These are phyloP conservation scores for Neodon shergylaensis DNA, from an alignment of 2,113 vertebrate species.

Conservation along the genomic window DNA sequence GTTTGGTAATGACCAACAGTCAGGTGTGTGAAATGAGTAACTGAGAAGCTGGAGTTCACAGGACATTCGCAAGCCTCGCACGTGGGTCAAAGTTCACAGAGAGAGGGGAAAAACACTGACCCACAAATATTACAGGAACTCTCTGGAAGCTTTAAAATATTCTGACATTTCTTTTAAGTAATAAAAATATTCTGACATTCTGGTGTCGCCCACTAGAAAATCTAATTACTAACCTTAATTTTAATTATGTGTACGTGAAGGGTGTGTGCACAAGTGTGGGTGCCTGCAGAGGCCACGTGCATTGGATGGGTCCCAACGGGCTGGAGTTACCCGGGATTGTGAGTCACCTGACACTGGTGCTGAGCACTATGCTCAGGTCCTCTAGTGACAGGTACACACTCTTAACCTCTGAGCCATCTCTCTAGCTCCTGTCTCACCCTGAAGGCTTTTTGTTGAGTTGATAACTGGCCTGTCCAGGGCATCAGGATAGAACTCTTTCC, in stretches of 20 bases:
- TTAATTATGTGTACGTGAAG: not conserved
- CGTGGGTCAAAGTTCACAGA: not conserved
- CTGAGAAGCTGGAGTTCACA: not conserved
- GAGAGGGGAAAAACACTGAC: not conserved
- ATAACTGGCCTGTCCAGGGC: not conserved
- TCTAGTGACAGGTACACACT: not conserved
- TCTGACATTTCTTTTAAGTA: not conserved
- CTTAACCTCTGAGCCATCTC: not conserved
- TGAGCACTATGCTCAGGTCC: no score
- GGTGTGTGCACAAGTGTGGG: no score
- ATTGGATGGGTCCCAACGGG: no score
- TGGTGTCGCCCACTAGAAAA: not conserved
- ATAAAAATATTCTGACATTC: not conserved
- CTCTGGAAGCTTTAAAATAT: not conserved
- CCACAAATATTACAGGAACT: not conserved
- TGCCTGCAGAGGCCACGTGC: not conserved
- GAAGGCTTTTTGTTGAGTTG: not conserved
- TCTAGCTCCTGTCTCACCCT: not conserved
- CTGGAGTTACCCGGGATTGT: not conserved
- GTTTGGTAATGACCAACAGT: not conserved
- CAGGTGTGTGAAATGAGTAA: not conserved
- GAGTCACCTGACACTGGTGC: not conserved
- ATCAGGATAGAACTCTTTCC: not conserved
- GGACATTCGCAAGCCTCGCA: not conserved
- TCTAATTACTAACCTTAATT: not conserved